Percentiles rank a stretch among this genome's conserved stretches.
Conservation (phyloP, 2,797 vertebrate genomes). For the Ceryle rudis region DNA sequence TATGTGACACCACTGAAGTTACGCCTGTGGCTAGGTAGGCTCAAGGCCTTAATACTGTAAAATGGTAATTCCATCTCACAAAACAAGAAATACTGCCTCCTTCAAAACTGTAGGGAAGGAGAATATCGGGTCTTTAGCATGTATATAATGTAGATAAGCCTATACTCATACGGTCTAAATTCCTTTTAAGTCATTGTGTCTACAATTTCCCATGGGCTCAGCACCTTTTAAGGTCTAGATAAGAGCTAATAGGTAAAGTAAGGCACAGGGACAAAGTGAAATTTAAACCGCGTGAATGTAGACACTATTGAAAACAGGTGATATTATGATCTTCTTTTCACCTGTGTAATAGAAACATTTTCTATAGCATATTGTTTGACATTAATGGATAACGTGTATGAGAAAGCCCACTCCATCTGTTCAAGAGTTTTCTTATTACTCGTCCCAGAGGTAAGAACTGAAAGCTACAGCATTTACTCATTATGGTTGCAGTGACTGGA, state of each 20-base stretch:
- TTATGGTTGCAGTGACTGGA: constrained; percentile 3
- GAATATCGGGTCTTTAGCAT: neutral
- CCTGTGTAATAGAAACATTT: constrained; percentile 43
- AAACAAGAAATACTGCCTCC: neutral
- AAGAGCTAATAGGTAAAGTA: neutral
- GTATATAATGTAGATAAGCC: neutral
- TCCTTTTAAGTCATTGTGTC: neutral
- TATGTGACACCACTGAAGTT: neutral
- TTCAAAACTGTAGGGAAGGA: neutral
- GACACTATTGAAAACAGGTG: constrained; percentile 21
- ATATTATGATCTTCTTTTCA: constrained; percentile 42
- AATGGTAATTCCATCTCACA: neutral
- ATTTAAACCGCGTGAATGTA: constrained; percentile 16
- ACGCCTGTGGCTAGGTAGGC: neutral
- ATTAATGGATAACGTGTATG: constrained; percentile 50
- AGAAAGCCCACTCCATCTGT: constrained; percentile 33
- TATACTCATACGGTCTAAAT: neutral
- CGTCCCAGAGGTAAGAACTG: constrained; percentile 21
- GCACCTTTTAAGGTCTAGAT: neutral
- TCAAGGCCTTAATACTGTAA: neutral
- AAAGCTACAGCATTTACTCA: constrained; percentile 36
- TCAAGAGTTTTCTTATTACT: constrained; percentile 6
- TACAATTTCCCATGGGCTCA: neutral
- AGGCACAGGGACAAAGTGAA: constrained; percentile 11
- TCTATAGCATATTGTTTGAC: constrained; percentile 61